These are phyloP conservation scores for Nymphalis io DNA, from an alignment of 1,140 invertebrate genomes.

Conservation along the genomic window DNA sequence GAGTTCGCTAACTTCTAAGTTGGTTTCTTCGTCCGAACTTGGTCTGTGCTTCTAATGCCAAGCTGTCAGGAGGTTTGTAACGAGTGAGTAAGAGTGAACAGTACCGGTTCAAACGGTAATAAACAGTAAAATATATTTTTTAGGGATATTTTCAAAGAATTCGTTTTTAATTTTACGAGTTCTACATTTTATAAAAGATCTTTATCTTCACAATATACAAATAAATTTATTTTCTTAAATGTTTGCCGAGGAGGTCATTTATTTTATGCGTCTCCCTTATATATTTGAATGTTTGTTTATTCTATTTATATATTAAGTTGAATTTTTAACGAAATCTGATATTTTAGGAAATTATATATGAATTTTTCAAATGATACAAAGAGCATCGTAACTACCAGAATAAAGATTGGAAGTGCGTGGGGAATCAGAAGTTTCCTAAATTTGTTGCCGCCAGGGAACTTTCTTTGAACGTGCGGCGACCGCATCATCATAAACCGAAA, in stretches of 20 bases:
- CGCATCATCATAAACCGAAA: conserved; percentile 60
- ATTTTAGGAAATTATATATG: background rate
- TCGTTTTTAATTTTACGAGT: background rate
- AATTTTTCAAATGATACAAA: conserved; percentile 33
- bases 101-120: conserved; percentile 9
- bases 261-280: too few species aligned
- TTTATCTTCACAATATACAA: too few species aligned
- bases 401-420: conserved; percentile 33
- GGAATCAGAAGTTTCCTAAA: conserved; percentile 58
- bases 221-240: too few species aligned
- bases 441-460: conserved; percentile 48
- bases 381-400: conserved; percentile 34
- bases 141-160: background rate
- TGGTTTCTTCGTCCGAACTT: conserved; percentile 58
- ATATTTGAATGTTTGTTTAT: too few species aligned
- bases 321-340: too few species aligned
- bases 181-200: background rate
- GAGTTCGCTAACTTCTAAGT: conserved; percentile 66
- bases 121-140: background rate
- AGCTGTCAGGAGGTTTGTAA: conserved; percentile 18
- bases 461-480: conserved; percentile 43
- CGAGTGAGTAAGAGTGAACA: background rate
- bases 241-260: too few species aligned
- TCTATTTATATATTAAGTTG: too few species aligned
- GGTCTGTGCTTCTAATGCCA: conserved; percentile 29